Conservation (phyloP, 2,113 vertebrate genomes). For the Scomber colias region DNA sequence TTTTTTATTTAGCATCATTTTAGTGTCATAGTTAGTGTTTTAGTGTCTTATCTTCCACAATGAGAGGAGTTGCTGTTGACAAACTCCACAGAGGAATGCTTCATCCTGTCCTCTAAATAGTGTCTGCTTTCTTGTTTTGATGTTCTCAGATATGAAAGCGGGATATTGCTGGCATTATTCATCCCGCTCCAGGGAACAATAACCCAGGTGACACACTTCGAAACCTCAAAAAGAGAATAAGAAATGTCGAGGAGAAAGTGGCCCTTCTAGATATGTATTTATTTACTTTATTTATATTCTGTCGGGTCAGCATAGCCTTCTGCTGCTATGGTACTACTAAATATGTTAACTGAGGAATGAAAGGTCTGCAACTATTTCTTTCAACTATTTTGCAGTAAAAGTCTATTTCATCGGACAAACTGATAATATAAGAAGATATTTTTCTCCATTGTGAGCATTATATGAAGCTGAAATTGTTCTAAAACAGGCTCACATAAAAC, state of each 20-base stretch:
- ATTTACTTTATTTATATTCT: conserved; percentile 66
- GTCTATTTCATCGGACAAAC: conserved; percentile 9
- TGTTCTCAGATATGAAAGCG: conserved; percentile 57
- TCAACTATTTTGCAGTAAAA: conserved; percentile 20
- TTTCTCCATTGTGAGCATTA: not conserved
- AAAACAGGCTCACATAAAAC: conserved; percentile 44
- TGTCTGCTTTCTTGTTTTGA: conserved; percentile 41
- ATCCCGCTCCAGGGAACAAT: conserved; percentile 60
- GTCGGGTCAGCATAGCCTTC: conserved; percentile 50
- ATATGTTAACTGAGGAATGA: conserved; percentile 49
- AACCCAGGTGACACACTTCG: conserved; percentile 53
- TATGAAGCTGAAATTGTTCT: conserved; percentile 23
- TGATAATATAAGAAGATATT: conserved; percentile 10
- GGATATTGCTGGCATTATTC: conserved; percentile 69
- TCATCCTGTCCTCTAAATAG: not conserved
- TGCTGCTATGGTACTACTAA: conserved; percentile 28
- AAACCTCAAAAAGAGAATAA: conserved; percentile 65
- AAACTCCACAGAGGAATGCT: conserved; percentile 1
- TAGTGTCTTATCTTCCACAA: conserved; percentile 4
- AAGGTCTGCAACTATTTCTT: conserved; percentile 12
- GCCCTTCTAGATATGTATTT: conserved; percentile 61
- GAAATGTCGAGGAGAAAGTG: conserved; percentile 49
- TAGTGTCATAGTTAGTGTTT: not conserved
- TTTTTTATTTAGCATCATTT: conserved; percentile 10
- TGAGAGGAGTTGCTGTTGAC: conserved; percentile 8